Base-by-base conservation (phyloP, 2,113 vertebrate genomes). In the Antigone vipio region DNA sequence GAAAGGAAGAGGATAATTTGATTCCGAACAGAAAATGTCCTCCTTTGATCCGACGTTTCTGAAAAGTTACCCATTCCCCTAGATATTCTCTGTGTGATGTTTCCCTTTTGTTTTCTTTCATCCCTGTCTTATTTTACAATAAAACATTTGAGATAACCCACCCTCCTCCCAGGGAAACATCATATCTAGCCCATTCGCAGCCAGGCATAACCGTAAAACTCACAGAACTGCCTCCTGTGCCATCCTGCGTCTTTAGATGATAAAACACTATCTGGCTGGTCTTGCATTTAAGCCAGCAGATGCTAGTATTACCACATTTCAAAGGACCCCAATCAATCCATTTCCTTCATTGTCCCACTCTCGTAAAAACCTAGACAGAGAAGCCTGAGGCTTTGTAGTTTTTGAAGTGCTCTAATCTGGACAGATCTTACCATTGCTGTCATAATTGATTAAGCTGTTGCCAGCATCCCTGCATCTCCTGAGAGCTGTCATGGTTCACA, bases 391-490 rank as follows among this genome's bases (percentile, higher is more conserved):
- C 96, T 96, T 88, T 97, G 94, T 92, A 93, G 81, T 94, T 96
- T 97, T 96, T 96, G 92, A 97, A 97, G 93, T 86, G 85, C 93
- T 97, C 92, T 97, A 92, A 96, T 97, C 96, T 93, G 63, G 88
- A 96, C 92, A 96, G 96, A 97, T 96, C 85, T 97, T 96, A 97
- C 92, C 88, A 94, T 74, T 85, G 85, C 96, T 97, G 97, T 97
- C 97, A 96, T 95, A 97, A 96, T 96, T 96, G 95, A 96, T 97
- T 97, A 97, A 96, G 95, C 89, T 94, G 88, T 96, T 95, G 91
- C 82, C 79, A 96, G 93, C 91, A 86, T 93, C 75, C 58, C 91
- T 84, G 83, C 86, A 89, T 96, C 95, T 96, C 94, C 92, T 80
- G 94, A 96, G 97, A 97, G 93, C 96, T 96, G 96, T 97, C 95